phyloP scores from a whole-genome alignment of 2,797 vertebrate genomes.

The Cephalopachus bancanus region DNA sequence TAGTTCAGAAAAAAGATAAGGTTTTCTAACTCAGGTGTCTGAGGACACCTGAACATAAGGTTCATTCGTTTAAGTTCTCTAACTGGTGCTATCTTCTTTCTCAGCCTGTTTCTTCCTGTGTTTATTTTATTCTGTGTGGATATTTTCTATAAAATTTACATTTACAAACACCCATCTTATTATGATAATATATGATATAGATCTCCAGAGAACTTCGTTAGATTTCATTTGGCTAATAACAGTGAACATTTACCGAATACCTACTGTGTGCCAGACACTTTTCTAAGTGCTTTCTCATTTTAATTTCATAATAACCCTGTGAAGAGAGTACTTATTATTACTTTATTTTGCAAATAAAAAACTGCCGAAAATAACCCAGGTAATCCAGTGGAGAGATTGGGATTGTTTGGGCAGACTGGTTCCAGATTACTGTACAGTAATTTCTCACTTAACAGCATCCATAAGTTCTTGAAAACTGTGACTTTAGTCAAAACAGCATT shows the following conservation, averaged over 20 bases:
- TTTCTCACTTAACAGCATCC: neutral
- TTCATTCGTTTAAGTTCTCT: neutral
- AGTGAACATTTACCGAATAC: neutral
- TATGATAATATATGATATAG: neutral
- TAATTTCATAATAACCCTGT: neutral
- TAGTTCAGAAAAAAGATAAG: neutral
- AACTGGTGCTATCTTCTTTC: neutral
- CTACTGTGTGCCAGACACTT: neutral
- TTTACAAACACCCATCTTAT: neutral
- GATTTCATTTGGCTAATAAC: neutral
- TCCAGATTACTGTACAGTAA: neutral
- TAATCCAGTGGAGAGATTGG: neutral
- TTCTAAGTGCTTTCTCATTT: conserved; percentile 21
- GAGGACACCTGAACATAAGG: fast-evolving
- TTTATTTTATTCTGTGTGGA: neutral
- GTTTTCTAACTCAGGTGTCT: neutral
- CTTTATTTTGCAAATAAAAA: conserved; percentile 61
- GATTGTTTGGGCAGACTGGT: neutral
- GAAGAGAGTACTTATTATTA: neutral
- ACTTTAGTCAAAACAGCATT: neutral
- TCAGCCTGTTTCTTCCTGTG: neutral
- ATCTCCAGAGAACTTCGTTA: neutral
- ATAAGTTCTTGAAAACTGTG: neutral
- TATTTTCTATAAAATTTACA: neutral
- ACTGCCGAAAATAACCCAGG: neutral